Percentiles rank a stretch among this genome's conserved stretches.
Conservation (phyloP, 1,140 invertebrate genomes). For the Microplitis demolitor region DNA sequence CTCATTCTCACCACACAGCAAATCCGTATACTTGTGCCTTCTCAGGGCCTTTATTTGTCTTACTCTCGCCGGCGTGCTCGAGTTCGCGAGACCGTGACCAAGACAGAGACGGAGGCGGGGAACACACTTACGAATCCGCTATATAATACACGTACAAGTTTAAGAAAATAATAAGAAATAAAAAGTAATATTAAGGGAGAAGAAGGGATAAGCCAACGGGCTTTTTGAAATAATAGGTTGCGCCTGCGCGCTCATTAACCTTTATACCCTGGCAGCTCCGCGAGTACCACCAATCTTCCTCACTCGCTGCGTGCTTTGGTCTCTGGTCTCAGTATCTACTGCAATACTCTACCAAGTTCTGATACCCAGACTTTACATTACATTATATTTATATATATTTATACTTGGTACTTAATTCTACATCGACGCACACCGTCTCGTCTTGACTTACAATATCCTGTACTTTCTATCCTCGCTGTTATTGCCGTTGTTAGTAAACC, state of each 20-base stretch:
- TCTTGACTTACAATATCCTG: too few relatives aligned
- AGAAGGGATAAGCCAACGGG: conserved; percentile 42
- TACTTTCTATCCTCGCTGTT: background rate
- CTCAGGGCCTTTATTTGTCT: too few relatives aligned
- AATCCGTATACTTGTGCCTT: background rate
- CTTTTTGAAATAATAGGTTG: conserved; percentile 59
- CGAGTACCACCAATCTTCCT: conserved; percentile 53
- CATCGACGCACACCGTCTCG: background rate
- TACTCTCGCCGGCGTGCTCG: too few relatives aligned
- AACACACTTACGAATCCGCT: too few relatives aligned
- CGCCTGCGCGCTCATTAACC: conserved; percentile 62
- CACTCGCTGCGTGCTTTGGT: conserved; percentile 35
- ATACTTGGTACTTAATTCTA: background rate
- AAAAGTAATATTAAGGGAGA: background rate
- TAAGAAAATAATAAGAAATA: conserved; percentile 5
- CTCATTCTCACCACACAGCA: conserved; percentile 5
- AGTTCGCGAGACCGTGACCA: too few relatives aligned
- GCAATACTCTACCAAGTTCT: background rate
- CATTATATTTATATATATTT: background rate
- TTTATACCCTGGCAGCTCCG: conserved; percentile 57
- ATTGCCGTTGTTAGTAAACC: conserved; percentile 14
- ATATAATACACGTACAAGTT: background rate
- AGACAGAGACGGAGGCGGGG: too few relatives aligned
- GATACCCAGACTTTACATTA: background rate
- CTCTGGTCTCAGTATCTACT: background rate